phyloP scores from a whole-genome alignment of 2,113 vertebrate species.

The Podarcis muralis region DNA sequence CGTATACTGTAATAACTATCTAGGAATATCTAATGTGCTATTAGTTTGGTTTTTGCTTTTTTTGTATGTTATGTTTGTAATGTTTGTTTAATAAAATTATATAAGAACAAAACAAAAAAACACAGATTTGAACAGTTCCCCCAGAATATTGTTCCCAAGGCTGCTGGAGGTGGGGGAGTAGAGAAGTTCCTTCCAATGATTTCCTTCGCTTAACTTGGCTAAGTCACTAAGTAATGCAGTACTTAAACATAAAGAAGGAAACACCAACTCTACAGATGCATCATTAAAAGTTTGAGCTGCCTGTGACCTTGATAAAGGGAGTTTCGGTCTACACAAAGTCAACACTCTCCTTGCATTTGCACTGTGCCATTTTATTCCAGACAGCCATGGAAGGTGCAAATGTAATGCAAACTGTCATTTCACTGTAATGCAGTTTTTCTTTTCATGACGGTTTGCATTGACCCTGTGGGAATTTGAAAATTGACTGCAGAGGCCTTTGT shows the following conservation, averaged over 20 bases:
- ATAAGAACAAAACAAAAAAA: too few relatives aligned
- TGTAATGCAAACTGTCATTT: constrained; percentile 57
- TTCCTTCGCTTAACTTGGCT: too few relatives aligned
- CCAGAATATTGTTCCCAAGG: too few relatives aligned
- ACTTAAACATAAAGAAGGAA: not conserved
- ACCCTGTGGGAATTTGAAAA: not conserved
- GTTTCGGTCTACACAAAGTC: constrained; percentile 44
- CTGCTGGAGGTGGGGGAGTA: too few relatives aligned
- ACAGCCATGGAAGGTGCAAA: constrained; percentile 59
- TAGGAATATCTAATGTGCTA: too few relatives aligned
- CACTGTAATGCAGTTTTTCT: constrained; percentile 57
- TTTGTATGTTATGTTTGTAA: too few relatives aligned
- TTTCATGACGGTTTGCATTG: constrained; percentile 36
- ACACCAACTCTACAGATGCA: not conserved
- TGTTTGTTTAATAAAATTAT: too few relatives aligned
- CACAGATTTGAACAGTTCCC: too few relatives aligned
- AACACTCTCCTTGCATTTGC: constrained; percentile 51
- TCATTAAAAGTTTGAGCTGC: constrained; percentile 59
- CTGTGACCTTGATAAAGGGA: constrained; percentile 40
- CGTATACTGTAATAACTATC: too few relatives aligned
- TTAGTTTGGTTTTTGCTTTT: too few relatives aligned
- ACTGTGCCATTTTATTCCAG: constrained; percentile 55
- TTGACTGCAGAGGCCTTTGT: not conserved
- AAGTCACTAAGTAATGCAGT: not conserved
- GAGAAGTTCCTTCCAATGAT: too few relatives aligned